Conservation (phyloP, 2,888 invertebrate species). For the Aleiodes testaceus region DNA sequence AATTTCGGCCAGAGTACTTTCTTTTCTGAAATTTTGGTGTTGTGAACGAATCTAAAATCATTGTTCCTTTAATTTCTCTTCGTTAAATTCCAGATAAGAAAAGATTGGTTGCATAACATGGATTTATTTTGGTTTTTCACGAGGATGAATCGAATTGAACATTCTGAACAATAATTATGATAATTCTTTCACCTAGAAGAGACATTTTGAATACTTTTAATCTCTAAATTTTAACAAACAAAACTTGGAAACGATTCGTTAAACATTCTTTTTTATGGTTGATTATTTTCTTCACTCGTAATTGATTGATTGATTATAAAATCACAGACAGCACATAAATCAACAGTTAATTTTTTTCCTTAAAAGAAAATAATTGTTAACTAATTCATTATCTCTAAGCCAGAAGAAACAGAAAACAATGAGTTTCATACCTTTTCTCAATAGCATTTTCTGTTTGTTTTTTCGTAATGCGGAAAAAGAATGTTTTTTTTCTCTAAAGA, state of each 20-base stretch:
- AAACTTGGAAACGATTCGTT: conserved; percentile 26
- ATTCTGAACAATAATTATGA: no score
- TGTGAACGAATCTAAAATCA: neutral
- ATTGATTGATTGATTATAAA: conserved; percentile 16
- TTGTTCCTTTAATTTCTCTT: neutral
- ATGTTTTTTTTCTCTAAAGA: neutral
- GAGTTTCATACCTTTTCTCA: neutral
- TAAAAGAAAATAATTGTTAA: conserved; percentile 1
- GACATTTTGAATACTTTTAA: no score
- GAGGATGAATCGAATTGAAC: no score
- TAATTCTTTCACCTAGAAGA: no score
- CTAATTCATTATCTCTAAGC: neutral
- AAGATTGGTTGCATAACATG: no score
- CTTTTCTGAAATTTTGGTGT: conserved; percentile 6
- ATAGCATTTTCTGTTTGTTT: neutral
- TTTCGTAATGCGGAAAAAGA: neutral
- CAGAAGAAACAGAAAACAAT: neutral
- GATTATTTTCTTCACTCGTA: conserved; percentile 8
- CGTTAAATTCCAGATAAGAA: no score
- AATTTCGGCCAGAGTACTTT: neutral
- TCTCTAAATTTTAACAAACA: no score
- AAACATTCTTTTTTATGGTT: conserved; percentile 25
- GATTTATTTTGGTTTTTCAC: no score
- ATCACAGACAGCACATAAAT: conserved; percentile 29
- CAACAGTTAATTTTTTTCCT: conserved; percentile 9